Conservation (phyloP, 2,113 vertebrate species). For the Erpornis zantholeuca region DNA sequence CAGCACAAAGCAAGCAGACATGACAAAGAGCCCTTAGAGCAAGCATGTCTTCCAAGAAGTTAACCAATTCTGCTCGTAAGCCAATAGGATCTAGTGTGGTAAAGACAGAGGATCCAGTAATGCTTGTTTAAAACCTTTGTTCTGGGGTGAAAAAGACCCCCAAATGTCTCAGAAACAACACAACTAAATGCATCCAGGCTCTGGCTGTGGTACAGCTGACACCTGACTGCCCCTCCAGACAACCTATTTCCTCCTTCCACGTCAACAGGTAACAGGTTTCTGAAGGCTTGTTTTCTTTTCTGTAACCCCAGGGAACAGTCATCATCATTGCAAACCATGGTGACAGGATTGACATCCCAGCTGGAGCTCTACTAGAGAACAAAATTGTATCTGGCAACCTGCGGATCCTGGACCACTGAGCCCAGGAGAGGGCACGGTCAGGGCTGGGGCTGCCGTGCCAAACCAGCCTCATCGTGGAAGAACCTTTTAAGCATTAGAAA, state of each 20-base stretch:
- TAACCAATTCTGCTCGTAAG: background rate
- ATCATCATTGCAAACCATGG: conserved; percentile 99
- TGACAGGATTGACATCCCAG: conserved; percentile 96
- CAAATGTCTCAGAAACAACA: background rate
- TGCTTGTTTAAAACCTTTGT: background rate
- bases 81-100: rapidly evolving
- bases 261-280: background rate
- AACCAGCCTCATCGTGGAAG: background rate
- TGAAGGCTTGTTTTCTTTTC: background rate
- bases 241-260: rapidly evolving
- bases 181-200: background rate
- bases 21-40: background rate
- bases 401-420: conserved; percentile 96
- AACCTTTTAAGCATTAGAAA: conserved; percentile 65
- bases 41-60: background rate
- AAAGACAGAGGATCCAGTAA: background rate
- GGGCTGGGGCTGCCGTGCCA: conserved; percentile 12
- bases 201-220: background rate
- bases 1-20: background rate
- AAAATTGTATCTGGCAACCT: conserved; percentile 99
- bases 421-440: background rate
- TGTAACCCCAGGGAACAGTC: conserved; percentile 86
- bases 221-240: background rate
- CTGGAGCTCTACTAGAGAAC: conserved; percentile 95
- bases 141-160: rapidly evolving